Evolutionary conservation across 1,140 invertebrate species (phyloP), one percentile per base, ranked within the genome.

Genomic region (Drosophila tsacasi): DNA sequence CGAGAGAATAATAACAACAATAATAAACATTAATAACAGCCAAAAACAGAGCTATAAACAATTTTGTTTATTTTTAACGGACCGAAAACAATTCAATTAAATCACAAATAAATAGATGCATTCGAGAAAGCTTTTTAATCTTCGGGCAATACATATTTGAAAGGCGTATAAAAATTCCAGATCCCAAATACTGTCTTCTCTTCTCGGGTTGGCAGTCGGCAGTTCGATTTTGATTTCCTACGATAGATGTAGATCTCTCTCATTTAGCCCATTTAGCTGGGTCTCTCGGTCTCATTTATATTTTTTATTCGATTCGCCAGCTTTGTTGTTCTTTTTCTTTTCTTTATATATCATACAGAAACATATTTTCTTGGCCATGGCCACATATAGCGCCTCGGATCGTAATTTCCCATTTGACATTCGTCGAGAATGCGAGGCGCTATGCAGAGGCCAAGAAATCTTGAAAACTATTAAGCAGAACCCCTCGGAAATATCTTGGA

Each of bases 51-150:
- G 44, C 72, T n/a, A 39, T 49, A 58, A 76, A 76, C 58, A 67
- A 60, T 55, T 77, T 67, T 89, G 85, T 87, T 87, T 87, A 89
- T 87, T 87, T 87, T 87, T 84, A 87, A 78, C 81, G 63, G 55
- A 21, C 44, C 65, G 61, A 72, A 79, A 80, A 83, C 81, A 81
- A 90, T 89, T 84, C 85, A 84, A 89, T 89, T 89, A 89, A 89
- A 89, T 89, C 84, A 84, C 81, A 90, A 90, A 90, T 89, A 89
- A 89, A 89, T 87, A 87, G 82, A 83, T 79, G 71, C 42, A 68
- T 81, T 75, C 64, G 46, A 68, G 82, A 81, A 79, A 79, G 78
- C 85, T 79, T 90, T 84, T 87, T 71, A 89, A 80, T 80, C 79
- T 50, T 68, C 60, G 39, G 35, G 23, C 46, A 57, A 50, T 35